Conservation (phyloP, 2,113 vertebrate genomes). For the Silurus asotus region DNA sequence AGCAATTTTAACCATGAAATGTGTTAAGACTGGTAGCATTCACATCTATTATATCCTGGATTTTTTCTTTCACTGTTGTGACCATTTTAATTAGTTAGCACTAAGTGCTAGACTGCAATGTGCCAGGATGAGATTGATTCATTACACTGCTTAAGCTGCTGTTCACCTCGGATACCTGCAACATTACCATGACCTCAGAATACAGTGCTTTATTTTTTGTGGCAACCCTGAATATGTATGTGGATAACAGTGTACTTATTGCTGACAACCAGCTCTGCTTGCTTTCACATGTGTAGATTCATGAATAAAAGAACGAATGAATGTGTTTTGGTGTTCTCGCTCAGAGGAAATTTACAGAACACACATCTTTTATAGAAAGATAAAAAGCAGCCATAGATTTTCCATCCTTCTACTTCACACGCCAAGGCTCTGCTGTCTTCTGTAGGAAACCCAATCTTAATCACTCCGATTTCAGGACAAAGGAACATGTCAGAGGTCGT, state of each 20-base stretch:
- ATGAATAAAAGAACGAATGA: slow-evolving; percentile 2
- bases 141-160: background rate
- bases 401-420: slow-evolving; percentile 53
- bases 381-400: slow-evolving; percentile 66
- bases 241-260: background rate
- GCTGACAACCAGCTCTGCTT: background rate
- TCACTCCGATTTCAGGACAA: slow-evolving; percentile 38
- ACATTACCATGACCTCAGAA: background rate
- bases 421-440: slow-evolving; percentile 38
- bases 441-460: slow-evolving; percentile 47
- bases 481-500: slow-evolving; percentile 27
- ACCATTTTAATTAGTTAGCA: background rate
- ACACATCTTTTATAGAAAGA: slow-evolving; percentile 51
- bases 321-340: slow-evolving; percentile 40
- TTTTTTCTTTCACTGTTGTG: slow-evolving; percentile 1
- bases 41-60: background rate
- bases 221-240: background rate
- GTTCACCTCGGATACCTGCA: background rate
- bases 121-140: background rate
- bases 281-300: background rate
- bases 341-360: slow-evolving; percentile 38
- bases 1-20: background rate
- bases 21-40: background rate
- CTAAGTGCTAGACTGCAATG: background rate
- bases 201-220: background rate